Base-by-base conservation (phyloP, 2,888 invertebrate genomes). In the Leptopilina drosophilae region DNA sequence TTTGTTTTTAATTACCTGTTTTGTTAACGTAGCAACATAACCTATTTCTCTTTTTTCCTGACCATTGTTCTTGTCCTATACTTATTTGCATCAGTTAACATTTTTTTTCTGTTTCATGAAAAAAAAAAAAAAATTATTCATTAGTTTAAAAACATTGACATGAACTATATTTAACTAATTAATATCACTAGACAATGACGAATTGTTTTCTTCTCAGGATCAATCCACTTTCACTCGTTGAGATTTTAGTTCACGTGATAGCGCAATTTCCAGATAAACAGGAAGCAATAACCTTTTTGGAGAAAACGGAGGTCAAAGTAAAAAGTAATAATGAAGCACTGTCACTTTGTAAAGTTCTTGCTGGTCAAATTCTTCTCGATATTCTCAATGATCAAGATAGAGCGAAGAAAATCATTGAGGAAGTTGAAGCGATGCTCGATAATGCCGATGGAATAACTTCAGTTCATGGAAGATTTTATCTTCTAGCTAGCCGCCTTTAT, bases 401-500 rank as follows among this genome's bases (percentile, higher is more conserved):
- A 14, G 95, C 97, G 0, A 97, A 97, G 93, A 95, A 95, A 90
- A 95, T 98, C 66, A 97, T 98, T 64, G 97, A 97, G 85, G 96
- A 97, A 85, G 94, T 98, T 12, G 97, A 97, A 87, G 94, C 94
- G 40, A 95, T 96, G 15, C 92, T 99, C 15, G 98, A 98, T 87
- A 96, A 96, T 85, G 95, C 97, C 0, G 98, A 98, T 89, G 98
- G 98, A 42, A 95, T 99, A 4, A 98, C 98, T 0, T 94, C 97
- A 0, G 98, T 99, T 0, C 99, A 99, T 89, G 98, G 98, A 42
- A 94, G 97, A 88, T 99, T 97, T 92, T 99, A 98, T 89, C 95
- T 98, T 85, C 93, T 99, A 3, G 98, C 98, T 5, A 97, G 98
- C 2, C 96, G 98, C 86, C 97, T 98, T 88, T 98, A 98, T 91